These are phyloP conservation scores for Sciurus vulgaris DNA, from an alignment of 2,797 vertebrate genomes.

Conservation along the genomic window DNA sequence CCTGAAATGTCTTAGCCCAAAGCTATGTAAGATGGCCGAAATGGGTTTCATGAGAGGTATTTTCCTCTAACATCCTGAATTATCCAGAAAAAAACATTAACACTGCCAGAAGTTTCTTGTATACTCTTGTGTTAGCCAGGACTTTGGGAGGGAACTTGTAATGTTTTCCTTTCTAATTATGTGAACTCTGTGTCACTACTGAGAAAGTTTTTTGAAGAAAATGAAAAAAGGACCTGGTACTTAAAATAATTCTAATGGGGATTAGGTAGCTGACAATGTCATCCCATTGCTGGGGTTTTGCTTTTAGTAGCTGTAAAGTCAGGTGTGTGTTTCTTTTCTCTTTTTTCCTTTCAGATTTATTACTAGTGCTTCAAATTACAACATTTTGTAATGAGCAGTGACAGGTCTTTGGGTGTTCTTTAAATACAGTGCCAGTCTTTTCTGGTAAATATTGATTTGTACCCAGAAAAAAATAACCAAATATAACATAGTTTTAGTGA, in stretches of 20 bases:
- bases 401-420: slow-evolving; percentile 43
- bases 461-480: not conserved
- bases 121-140: not conserved
- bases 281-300: not conserved
- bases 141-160: not conserved
- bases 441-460: slow-evolving; percentile 13
- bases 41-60: slow-evolving; percentile 1
- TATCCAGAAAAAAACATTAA: not conserved
- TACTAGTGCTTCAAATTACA: slow-evolving; percentile 60
- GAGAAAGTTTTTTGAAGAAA: slow-evolving; percentile 42
- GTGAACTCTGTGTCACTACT: not conserved
- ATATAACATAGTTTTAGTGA: slow-evolving; percentile 40
- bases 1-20: not conserved
- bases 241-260: not conserved
- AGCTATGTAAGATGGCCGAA: not conserved
- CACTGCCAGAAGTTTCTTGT: not conserved
- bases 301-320: not conserved
- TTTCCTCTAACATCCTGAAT: not conserved
- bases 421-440: slow-evolving; percentile 55
- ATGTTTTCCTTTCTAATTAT: slow-evolving; percentile 48
- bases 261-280: not conserved
- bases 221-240: not conserved
- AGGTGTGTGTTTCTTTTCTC: not conserved
- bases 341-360: slow-evolving; percentile 49
- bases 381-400: slow-evolving; percentile 45